Evolutionary conservation across 2,797 vertebrate species (phyloP).

Genomic region (Chromobotia macracanthus): DNA sequence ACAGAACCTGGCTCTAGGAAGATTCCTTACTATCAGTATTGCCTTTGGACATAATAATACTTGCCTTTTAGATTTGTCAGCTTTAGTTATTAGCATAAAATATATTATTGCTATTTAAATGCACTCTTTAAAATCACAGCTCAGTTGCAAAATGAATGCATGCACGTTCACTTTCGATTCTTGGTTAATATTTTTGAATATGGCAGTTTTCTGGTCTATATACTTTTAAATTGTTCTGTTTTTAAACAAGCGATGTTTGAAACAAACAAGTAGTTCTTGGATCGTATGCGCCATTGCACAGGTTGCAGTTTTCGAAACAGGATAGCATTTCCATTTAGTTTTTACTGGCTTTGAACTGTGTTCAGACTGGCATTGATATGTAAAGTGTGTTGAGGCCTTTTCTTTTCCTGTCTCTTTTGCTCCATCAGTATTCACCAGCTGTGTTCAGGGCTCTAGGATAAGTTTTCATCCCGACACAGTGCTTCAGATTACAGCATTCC

Average conservation of each 20-base stretch:
- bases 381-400: slow-evolving; percentile 65
- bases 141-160: background rate
- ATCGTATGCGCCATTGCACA: background rate
- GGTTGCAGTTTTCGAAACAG: slow-evolving; percentile 8
- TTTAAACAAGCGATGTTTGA: background rate
- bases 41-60: background rate
- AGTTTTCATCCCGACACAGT: slow-evolving; percentile 39
- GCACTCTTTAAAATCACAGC: background rate
- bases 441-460: slow-evolving; percentile 43
- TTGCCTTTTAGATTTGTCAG: no score
- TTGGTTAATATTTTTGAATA: background rate
- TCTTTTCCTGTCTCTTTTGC: slow-evolving; percentile 30
- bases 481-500: slow-evolving; percentile 50
- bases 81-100: background rate
- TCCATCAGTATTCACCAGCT: slow-evolving; percentile 63
- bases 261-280: background rate
- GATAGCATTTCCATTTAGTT: slow-evolving; percentile 65
- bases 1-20: background rate
- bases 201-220: background rate
- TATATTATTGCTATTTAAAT: background rate
- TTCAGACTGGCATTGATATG: slow-evolving; percentile 70
- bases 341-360: slow-evolving; percentile 19
- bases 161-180: background rate
- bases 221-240: background rate
- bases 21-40: slow-evolving; percentile 13